phyloP scores from a whole-genome alignment of 92 coral and sea anemone species.

The Meandrina meandrites region DNA sequence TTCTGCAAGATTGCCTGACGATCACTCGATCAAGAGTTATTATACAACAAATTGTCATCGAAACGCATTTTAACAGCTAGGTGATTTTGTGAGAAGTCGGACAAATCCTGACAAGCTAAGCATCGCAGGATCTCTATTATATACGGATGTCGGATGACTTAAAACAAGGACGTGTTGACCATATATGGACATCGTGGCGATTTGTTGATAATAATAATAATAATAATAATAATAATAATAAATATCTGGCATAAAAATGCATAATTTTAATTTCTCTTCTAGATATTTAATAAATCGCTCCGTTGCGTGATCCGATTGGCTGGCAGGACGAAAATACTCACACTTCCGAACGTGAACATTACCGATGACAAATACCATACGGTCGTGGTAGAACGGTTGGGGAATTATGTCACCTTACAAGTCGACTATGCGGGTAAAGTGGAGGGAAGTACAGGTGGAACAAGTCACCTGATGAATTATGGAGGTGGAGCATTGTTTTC shows the following conservation, averaged over 20 bases:
- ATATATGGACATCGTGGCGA: no score
- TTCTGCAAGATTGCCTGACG: no score
- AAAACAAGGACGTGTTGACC: no score
- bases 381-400: constrained; percentile 71
- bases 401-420: constrained; percentile 79
- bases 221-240: no score
- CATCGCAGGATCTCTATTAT: no score
- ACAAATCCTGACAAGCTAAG: no score
- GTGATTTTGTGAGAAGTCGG: no score
- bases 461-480: constrained; percentile 56
- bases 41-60: no score
- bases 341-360: constrained; percentile 65
- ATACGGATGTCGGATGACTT: no score
- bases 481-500: constrained; percentile 82
- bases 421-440: constrained; percentile 79
- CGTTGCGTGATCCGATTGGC: constrained; percentile 78
- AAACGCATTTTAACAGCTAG: no score
- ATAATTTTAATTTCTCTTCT: not conserved
- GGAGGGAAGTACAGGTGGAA: constrained; percentile 76
- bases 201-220: no score
- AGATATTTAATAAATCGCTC: constrained; percentile 61
- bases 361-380: constrained; percentile 81
- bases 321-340: constrained; percentile 74
- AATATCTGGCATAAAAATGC: not conserved
- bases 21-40: no score